A percentile compares a stretch with the other conserved stretches of the same genome.
Conservation (phyloP, 1,140 invertebrate species). For the Geopemphigus sp. region DNA sequence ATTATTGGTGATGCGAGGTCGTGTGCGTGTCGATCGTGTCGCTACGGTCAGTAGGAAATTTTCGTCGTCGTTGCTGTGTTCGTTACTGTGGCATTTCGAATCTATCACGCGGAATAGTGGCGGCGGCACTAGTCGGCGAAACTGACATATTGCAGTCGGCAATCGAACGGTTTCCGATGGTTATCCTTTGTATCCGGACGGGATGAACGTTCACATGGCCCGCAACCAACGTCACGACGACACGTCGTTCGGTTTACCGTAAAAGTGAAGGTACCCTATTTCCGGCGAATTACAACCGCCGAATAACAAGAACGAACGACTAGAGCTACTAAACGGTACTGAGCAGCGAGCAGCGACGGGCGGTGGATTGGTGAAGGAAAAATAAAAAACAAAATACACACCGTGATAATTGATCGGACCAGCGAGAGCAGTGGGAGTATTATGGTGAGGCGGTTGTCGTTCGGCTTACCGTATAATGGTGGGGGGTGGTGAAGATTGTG, state of each 20-base stretch:
- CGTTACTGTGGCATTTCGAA: not conserved
- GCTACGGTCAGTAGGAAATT: too few relatives aligned
- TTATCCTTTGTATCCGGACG: too few relatives aligned
- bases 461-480: not conserved
- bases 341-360: not conserved
- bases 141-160: constrained; percentile 9
- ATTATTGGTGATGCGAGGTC: too few relatives aligned
- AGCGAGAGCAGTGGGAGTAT: not conserved
- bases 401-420: constrained; percentile 4
- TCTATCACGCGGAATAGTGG: not conserved
- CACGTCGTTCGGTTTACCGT: not conserved
- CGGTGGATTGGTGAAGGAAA: not conserved
- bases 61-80: not conserved
- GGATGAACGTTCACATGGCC: not conserved
- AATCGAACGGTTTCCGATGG: not conserved
- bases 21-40: not conserved
- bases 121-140: not conserved
- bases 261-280: constrained; percentile 6
- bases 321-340: constrained; percentile 7
- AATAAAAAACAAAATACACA: not conserved
- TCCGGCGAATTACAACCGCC: too few relatives aligned
- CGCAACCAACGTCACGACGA: too few relatives aligned
- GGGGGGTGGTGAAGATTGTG: too few relatives aligned
- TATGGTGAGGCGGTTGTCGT: not conserved
- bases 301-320: too few relatives aligned